Evolutionary conservation across 2,888 invertebrate genomes (phyloP).

Genomic region (Ectemnius lituratus): DNA sequence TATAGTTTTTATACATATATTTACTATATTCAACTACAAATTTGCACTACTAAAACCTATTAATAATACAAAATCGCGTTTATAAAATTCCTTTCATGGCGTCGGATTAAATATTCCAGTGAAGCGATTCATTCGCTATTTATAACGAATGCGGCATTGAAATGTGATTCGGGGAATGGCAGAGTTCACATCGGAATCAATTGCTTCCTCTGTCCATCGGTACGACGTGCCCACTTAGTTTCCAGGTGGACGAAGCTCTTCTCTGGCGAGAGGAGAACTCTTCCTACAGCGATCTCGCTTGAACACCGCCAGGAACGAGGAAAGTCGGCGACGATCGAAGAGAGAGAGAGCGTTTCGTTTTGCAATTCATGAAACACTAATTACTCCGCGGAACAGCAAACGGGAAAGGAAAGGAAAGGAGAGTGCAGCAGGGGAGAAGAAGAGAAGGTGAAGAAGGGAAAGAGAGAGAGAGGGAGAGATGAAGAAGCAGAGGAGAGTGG

Average conservation of each 20-base stretch:
- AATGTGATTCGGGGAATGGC: too few species aligned
- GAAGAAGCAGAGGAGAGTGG: slow-evolving; percentile 5
- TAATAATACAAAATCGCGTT: too few species aligned
- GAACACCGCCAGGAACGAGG: not conserved
- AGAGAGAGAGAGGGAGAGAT: slow-evolving; percentile 41
- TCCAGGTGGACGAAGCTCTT: not conserved
- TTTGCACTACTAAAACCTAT: too few species aligned
- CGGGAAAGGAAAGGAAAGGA: too few species aligned
- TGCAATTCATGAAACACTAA: slow-evolving; percentile 53
- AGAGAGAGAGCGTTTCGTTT: slow-evolving; percentile 35
- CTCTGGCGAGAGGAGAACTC: too few species aligned
- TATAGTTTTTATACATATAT: too few species aligned
- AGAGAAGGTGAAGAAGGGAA: not conserved
- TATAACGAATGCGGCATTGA: too few species aligned
- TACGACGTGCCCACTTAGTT: not conserved
- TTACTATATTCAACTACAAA: too few species aligned
- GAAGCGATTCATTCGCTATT: not conserved
- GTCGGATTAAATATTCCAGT: too few species aligned
- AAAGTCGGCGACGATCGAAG: slow-evolving; percentile 16
- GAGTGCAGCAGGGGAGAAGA: not conserved
- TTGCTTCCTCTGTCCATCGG: too few species aligned
- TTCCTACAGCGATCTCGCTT: not conserved
- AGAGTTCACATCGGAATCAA: too few species aligned
- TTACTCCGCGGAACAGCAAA: slow-evolving; percentile 44
- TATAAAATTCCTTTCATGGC: too few species aligned